Evolutionary conservation across 2,113 vertebrate genomes (phyloP), one percentile per base, ranked within the genome.

Genomic region (Blennius ocellaris): DNA sequence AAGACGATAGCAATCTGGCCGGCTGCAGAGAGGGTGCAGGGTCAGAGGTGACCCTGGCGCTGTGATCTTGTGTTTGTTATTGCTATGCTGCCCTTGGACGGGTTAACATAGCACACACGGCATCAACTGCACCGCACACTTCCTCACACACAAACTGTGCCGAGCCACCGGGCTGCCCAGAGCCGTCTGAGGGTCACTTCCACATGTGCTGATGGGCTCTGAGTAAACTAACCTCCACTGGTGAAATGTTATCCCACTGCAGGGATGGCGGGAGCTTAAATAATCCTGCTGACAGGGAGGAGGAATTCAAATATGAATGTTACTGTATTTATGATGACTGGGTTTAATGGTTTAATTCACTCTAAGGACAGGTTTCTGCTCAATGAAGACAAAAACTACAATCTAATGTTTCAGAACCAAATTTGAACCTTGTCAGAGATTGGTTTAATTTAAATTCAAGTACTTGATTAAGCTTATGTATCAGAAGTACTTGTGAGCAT

Each of bases 51-150:
- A 73, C n/a, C 65, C 72, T 73, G 15, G 77, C 17, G 82, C 94
- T 93, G 87, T 93, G 92, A 94, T 94, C 89, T 87, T 59, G 67
- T 94, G 92, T 94, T 94, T 94, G 91, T 94, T 94, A 90, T 94
- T 94, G 91, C 92, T 93, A 67, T 91, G 89, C 72, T 92, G 93
- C 92, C 93, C 93, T 93, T 92, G 92, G 87, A 88, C 73, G 73
- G 87, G 92, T 94, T 94, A 93, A 90, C 92, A 93, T 83, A 92
- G 91, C 93, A 85, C 87, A 92, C 86, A 88, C 81, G 67, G 85
- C 89, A 90, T 88, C 81, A 85, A 82, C 90, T 86, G 79, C 56
- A 69, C 73, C 17, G 40, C 49, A 69, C 79, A 85, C 86, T 89
- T 88, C 87, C 84, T 87, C 68, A 75, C 65, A 53, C 69, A 30